Evolutionary conservation across 2,888 invertebrate genomes (phyloP).

Genomic region (Athetis lepigone): DNA sequence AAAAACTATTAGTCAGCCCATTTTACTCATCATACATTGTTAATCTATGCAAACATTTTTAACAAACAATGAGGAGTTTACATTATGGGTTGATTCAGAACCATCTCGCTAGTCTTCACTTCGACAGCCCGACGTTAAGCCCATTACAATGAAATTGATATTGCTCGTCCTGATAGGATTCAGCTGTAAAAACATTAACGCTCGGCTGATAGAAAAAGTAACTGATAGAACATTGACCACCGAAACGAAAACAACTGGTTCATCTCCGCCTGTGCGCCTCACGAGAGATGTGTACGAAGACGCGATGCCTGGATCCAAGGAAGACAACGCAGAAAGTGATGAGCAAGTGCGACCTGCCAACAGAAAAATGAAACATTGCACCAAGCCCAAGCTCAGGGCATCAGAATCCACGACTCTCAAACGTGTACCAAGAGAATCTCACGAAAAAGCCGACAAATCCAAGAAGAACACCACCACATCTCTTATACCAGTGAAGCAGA

Average conservation of each 20-base stretch:
- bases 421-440: conserved; percentile 61
- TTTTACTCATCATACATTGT: conserved; percentile 72
- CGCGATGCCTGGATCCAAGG: conserved; percentile 59
- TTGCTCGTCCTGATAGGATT: conserved; percentile 63
- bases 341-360: conserved; percentile 60
- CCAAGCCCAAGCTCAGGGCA: conserved; percentile 30
- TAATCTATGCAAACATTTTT: conserved; percentile 71
- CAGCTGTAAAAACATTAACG: conserved; percentile 58
- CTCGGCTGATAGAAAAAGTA: conserved; percentile 71
- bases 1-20: conserved; percentile 65
- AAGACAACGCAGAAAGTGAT: conserved; percentile 61
- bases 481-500: conserved; percentile 40
- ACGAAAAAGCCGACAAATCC: conserved; percentile 44
- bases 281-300: conserved; percentile 66
- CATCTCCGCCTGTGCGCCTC: conserved; percentile 64
- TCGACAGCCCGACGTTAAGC: conserved; percentile 59
- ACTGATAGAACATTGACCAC: conserved; percentile 65
- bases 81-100: conserved; percentile 73
- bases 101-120: conserved; percentile 71
- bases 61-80: conserved; percentile 79
- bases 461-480: conserved; percentile 38
- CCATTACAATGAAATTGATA: conserved; percentile 70
- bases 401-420: conserved; percentile 7
- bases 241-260: conserved; percentile 62
- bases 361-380: conserved; percentile 59